Percentiles rank a stretch among this genome's conserved stretches.
Conservation (phyloP, 2,113 vertebrate genomes). For the Chaetorhynchus papuensis region DNA sequence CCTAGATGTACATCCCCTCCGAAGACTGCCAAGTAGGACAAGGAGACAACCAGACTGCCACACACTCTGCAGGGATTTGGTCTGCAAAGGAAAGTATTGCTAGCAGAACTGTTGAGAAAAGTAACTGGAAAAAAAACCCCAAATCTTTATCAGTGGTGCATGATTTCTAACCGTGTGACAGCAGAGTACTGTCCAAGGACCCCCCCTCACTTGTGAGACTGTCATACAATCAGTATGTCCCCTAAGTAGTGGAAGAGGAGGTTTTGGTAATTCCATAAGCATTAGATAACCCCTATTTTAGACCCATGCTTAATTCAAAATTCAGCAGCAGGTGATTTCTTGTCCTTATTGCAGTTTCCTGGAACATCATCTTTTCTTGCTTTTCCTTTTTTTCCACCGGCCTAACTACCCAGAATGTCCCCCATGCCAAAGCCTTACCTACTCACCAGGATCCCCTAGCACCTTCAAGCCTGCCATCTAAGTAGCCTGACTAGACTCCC, state of each 20-base stretch:
- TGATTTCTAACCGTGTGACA: neutral
- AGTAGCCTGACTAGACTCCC: neutral
- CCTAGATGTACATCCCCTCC: neutral
- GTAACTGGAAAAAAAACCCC: fast-evolving
- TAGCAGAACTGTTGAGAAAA: neutral
- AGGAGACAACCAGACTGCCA: neutral
- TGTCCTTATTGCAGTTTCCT: neutral
- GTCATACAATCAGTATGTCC: neutral
- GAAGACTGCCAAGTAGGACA: neutral
- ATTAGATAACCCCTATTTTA: neutral
- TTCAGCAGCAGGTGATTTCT: neutral
- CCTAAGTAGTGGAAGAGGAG: neutral
- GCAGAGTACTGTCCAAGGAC: neutral
- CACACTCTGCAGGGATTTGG: neutral
- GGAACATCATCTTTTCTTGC: neutral
- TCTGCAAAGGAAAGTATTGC: neutral
- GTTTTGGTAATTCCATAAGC: neutral
- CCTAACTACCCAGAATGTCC: neutral
- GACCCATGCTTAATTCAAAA: neutral
- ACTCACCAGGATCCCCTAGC: neutral
- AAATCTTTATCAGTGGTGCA: neutral
- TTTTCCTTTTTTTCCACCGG: neutral
- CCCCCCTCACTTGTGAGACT: neutral
- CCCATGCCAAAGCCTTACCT: neutral
- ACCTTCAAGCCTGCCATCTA: neutral